Evolutionary conservation across 2,113 vertebrate species (phyloP).

Genomic region (Dascyllus trimaculatus): DNA sequence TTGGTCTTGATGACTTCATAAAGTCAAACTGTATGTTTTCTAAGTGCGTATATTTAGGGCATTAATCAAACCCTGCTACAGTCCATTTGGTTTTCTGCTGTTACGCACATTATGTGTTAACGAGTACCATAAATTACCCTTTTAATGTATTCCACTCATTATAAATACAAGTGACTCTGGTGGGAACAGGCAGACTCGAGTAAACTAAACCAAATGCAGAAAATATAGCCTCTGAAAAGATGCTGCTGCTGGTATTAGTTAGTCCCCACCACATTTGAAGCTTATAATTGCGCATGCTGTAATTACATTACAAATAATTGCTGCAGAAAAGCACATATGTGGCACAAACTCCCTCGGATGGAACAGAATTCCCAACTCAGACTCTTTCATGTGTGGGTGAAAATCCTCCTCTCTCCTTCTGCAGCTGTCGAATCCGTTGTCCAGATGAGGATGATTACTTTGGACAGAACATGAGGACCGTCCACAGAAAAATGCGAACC

Average conservation of each 20-base stretch:
- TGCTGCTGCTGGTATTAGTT: slow-evolving; percentile 64
- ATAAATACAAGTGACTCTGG: slow-evolving; percentile 43
- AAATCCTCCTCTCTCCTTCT: slow-evolving; percentile 38
- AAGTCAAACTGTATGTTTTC: slow-evolving; percentile 8
- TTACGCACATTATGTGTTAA: slow-evolving; percentile 18
- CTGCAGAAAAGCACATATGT: slow-evolving; percentile 59
- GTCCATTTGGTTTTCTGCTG: slow-evolving; percentile 49
- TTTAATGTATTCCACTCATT: slow-evolving; percentile 42
- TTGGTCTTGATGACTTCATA: slow-evolving; percentile 14
- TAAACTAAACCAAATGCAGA: slow-evolving; percentile 46
- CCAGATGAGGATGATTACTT: slow-evolving; percentile 74
- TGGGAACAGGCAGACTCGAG: slow-evolving; percentile 28
- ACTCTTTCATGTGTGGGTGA: slow-evolving; percentile 58
- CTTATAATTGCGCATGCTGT: slow-evolving; percentile 54
- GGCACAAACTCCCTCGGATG: slow-evolving; percentile 44
- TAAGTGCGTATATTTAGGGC: slow-evolving; percentile 5
- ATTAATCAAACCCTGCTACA: slow-evolving; percentile 35
- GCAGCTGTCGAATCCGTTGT: slow-evolving; percentile 72
- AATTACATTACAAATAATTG: slow-evolving; percentile 68
- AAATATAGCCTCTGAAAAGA: slow-evolving; percentile 47
- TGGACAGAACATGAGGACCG: slow-evolving; percentile 75
- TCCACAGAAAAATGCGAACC: slow-evolving; percentile 72
- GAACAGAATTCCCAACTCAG: slow-evolving; percentile 44
- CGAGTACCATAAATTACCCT: slow-evolving; percentile 38
- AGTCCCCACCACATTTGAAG: slow-evolving; percentile 64